A percentile compares a stretch with the other conserved stretches of the same genome.
These are phyloP conservation scores for Thelaira solivaga DNA, from an alignment of 2,888 invertebrate species.

Conservation along the genomic window DNA sequence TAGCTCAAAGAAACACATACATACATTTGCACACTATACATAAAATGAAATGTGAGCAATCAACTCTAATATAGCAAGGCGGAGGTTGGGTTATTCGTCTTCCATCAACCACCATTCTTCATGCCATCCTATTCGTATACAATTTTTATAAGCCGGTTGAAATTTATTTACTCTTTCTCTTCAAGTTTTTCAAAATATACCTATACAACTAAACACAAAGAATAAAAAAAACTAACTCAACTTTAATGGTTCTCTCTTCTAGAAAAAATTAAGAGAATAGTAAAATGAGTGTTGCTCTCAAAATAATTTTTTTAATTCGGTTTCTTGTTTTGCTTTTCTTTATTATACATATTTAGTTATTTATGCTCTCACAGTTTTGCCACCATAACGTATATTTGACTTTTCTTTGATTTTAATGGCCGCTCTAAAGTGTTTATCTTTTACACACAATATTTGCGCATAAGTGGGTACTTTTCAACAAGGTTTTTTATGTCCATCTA, in stretches of 20 bases:
- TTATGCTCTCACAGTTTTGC: slow-evolving; percentile 58
- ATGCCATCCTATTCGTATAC: slow-evolving; percentile 66
- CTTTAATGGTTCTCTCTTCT: background rate
- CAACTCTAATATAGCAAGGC: slow-evolving; percentile 64
- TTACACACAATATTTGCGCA: slow-evolving; percentile 74
- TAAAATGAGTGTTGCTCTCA: background rate
- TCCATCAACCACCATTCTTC: slow-evolving; percentile 76
- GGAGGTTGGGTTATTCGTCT: slow-evolving; percentile 77
- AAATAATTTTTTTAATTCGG: slow-evolving; percentile 9
- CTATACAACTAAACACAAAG: background rate
- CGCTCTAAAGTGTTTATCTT: slow-evolving; percentile 77
- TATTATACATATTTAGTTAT: slow-evolving; percentile 36
- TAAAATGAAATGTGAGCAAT: slow-evolving; percentile 56
- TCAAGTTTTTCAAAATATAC: background rate
- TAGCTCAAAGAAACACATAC: slow-evolving; percentile 32
- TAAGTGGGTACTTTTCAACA: slow-evolving; percentile 62
- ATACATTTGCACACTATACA: background rate
- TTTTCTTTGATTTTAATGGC: slow-evolving; percentile 75
- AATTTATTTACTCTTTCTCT: slow-evolving; percentile 49
- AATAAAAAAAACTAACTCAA: background rate
- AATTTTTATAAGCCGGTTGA: slow-evolving; percentile 42
- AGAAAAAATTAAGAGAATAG: background rate
- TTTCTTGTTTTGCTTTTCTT: background rate
- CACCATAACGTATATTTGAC: slow-evolving; percentile 61
- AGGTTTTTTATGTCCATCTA: slow-evolving; percentile 3